phyloP scores from a whole-genome alignment of 2,113 vertebrate species.

The Pygoscelis adeliae region DNA sequence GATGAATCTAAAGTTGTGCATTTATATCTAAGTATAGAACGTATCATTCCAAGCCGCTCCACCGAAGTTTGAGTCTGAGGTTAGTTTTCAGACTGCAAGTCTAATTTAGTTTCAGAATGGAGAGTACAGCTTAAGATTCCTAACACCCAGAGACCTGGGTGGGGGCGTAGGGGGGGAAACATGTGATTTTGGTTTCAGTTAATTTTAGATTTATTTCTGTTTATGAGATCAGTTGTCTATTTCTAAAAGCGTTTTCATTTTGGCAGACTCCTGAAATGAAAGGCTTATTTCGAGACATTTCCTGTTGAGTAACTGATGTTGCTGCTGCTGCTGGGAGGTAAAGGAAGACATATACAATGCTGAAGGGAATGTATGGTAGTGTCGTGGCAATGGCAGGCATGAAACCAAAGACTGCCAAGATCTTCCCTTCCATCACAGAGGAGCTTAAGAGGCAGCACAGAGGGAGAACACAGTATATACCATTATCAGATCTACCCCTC shows the following conservation, averaged over 20 bases:
- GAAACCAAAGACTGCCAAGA: not conserved
- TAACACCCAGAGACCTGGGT: not conserved
- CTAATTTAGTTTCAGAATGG: conserved; percentile 18
- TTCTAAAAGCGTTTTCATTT: conserved; percentile 59
- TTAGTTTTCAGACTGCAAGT: not conserved
- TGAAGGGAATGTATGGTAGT: conserved; percentile 3
- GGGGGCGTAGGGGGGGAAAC: not conserved
- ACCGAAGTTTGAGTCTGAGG: not conserved
- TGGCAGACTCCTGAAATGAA: conserved; percentile 49
- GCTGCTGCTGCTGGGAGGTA: conserved; percentile 48
- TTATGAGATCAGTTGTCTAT: conserved; percentile 59
- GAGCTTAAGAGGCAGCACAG: not conserved
- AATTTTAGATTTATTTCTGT: conserved; percentile 61
- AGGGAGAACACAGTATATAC: not conserved
- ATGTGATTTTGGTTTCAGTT: conserved; percentile 55
- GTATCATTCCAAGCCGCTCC: not conserved
- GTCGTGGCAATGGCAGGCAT: conserved; percentile 33
- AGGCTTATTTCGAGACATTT: conserved; percentile 53
- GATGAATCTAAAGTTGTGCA: not conserved
- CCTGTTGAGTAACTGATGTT: conserved; percentile 30
- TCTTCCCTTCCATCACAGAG: conserved; percentile 7
- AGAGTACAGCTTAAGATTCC: conserved; percentile 15
- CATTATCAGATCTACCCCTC: not conserved
- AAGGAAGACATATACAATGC: not conserved
- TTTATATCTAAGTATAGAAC: not conserved